Percentiles rank a stretch among this genome's conserved stretches.
These are phyloP conservation scores for Drosophila mimetica DNA, from an alignment of 2,888 invertebrate genomes.

Conservation along the genomic window DNA sequence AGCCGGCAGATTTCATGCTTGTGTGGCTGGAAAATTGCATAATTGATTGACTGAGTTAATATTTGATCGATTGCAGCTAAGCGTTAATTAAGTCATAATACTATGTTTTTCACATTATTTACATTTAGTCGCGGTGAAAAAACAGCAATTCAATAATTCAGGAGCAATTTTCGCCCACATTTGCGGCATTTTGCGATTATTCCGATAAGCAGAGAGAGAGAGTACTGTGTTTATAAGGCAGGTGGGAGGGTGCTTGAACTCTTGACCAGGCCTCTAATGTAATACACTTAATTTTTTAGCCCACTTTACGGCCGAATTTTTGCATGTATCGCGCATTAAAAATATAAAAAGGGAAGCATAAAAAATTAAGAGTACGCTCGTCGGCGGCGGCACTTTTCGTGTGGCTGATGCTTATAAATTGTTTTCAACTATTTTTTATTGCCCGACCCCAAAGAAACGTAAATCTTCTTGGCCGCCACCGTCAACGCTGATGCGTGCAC, in stretches of 20 bases:
- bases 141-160: not conserved
- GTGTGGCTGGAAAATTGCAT: conserved; percentile 6
- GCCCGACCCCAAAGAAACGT: conserved; percentile 43
- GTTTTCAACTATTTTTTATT: conserved; percentile 61
- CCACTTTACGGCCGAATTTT: conserved; percentile 5
- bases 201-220: not conserved
- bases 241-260: conserved; percentile 17
- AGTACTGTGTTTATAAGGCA: too few species aligned
- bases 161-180: conserved; percentile 4
- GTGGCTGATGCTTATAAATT: conserved; percentile 43
- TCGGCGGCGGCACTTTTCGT: conserved; percentile 9
- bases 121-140: not conserved
- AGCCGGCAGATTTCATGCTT: not conserved
- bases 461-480: conserved; percentile 42
- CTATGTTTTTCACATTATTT: not conserved
- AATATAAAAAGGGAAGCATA: conserved; percentile 3
- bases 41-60: conserved; percentile 11
- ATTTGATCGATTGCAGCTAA: conserved; percentile 4
- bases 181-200: conserved; percentile 2
- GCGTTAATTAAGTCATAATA: conserved; percentile 8
- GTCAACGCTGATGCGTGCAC: conserved; percentile 9
- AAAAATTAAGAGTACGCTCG: conserved; percentile 20
- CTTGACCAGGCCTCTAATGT: conserved; percentile 30
- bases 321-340: conserved; percentile 49
- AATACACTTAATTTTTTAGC: conserved; percentile 26